Conservation (phyloP, 2,888 invertebrate species). For the Artemia sinica region DNA sequence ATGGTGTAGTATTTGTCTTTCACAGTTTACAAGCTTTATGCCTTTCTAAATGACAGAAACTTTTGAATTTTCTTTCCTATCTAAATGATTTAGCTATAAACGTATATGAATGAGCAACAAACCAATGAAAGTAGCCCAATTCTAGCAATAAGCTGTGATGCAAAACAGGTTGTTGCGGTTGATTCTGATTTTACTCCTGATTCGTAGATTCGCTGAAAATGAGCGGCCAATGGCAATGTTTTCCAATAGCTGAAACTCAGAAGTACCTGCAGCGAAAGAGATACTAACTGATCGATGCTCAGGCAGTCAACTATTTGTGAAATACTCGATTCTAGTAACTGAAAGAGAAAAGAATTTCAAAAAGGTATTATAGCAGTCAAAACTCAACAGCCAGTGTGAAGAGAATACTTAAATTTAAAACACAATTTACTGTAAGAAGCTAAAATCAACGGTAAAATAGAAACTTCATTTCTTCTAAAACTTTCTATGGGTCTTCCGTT, state of each 20-base stretch:
- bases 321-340: constrained; percentile 61
- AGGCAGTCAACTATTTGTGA: constrained; percentile 64
- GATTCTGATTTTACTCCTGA: constrained; percentile 36
- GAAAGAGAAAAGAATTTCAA: constrained; percentile 25
- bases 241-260: constrained; percentile 46
- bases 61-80: too few relatives aligned
- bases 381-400: too few relatives aligned
- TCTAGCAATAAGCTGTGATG: constrained; percentile 20
- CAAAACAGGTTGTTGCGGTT: constrained; percentile 16
- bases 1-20: too few relatives aligned
- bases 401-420: too few relatives aligned
- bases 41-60: too few relatives aligned
- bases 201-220: constrained; percentile 47
- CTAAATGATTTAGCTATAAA: too few relatives aligned
- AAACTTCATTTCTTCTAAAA: too few relatives aligned
- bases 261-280: constrained; percentile 52
- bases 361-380: too few relatives aligned
- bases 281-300: constrained; percentile 40
- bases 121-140: constrained; percentile 19
- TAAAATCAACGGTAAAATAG: too few relatives aligned
- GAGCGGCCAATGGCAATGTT: constrained; percentile 50
- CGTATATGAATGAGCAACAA: background rate
- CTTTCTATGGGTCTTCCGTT: too few relatives aligned
- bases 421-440: too few relatives aligned
- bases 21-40: too few relatives aligned